These are phyloP conservation scores for Glyphotaelius pellucidus DNA, from an alignment of 2,888 invertebrate genomes.

Conservation along the genomic window DNA sequence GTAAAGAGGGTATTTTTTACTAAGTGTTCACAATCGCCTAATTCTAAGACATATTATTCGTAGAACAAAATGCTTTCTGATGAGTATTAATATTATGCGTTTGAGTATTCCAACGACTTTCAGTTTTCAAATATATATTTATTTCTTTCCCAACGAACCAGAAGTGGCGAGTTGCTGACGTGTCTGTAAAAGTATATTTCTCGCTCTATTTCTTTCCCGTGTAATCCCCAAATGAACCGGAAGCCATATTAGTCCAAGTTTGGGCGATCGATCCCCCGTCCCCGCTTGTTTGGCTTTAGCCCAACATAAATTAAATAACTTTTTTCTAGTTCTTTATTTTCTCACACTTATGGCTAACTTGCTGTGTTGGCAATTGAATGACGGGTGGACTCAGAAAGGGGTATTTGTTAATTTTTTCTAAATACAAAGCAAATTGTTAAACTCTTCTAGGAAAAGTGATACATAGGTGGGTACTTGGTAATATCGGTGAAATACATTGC, in stretches of 20 bases:
- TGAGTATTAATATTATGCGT: neutral
- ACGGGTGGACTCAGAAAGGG: neutral
- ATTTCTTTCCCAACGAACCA: neutral
- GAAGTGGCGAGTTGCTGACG: neutral
- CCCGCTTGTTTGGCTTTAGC: slow-evolving; percentile 16
- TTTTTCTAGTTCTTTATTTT: slow-evolving; percentile 10
- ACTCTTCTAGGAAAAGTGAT: neutral
- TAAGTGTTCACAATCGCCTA: neutral
- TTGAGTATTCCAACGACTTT: neutral
- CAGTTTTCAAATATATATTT: neutral
- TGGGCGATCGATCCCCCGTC: slow-evolving; percentile 7
- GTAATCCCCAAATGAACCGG: slow-evolving; percentile 35
- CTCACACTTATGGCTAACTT: neutral
- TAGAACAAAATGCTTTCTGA: neutral
- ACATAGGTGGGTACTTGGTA: no score
- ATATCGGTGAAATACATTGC: no score
- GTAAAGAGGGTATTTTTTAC: no score
- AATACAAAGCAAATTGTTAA: neutral
- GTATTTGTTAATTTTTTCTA: neutral
- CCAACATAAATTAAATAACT: neutral
- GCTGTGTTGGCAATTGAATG: neutral
- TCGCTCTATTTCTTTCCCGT: slow-evolving; percentile 17
- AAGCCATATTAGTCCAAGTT: slow-evolving; percentile 30
- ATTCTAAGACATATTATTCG: neutral
- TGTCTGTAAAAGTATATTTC: neutral